Conservation (phyloP, 2,113 vertebrate species). For the Pantherophis guttatus region DNA sequence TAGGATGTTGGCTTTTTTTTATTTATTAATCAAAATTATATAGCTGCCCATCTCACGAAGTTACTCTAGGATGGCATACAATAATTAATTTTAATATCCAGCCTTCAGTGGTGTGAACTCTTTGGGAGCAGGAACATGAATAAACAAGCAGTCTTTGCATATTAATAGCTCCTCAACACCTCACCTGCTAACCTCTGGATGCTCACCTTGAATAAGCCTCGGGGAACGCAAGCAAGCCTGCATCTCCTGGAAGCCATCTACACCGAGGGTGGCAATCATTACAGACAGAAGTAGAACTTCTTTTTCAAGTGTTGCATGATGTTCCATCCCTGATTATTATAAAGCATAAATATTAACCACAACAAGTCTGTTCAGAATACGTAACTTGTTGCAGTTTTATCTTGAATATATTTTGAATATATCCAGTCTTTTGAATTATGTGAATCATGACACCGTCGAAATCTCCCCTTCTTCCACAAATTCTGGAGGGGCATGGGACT, state of each 20-base stretch:
- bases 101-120: neutral
- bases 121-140: neutral
- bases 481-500: neutral
- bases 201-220: neutral
- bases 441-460: neutral
- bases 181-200: neutral
- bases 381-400: neutral
- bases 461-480: neutral
- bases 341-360: neutral
- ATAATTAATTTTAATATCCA: neutral
- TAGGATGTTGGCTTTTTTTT: neutral
- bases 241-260: neutral
- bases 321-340: neutral
- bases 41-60: neutral
- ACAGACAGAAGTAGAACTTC: neutral
- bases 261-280: neutral
- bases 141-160: slow-evolving; percentile 13
- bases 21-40: neutral
- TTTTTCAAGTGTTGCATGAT: neutral
- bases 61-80: neutral
- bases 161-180: neutral
- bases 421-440: neutral
- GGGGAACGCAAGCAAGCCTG: neutral
- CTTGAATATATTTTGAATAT: neutral
- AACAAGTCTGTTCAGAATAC: neutral